Conservation (phyloP, 2,113 vertebrate species). For the Seriola rivoliana region DNA sequence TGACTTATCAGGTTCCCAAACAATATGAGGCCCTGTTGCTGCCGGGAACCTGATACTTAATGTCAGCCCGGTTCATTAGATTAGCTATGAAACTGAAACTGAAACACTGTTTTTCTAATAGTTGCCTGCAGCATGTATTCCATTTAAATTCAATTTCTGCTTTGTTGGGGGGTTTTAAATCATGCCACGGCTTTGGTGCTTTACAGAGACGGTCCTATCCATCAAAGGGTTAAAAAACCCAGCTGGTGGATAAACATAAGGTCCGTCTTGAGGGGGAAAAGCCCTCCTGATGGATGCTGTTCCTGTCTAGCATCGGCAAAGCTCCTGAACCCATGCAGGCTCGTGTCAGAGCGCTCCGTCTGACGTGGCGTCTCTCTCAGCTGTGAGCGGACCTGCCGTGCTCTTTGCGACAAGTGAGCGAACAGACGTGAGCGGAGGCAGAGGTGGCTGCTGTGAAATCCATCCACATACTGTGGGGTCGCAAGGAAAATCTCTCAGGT, state of each 20-base stretch:
- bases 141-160: slow-evolving; percentile 66
- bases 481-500: slow-evolving; percentile 47
- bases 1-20: slow-evolving; percentile 62
- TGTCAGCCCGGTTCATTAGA: slow-evolving; percentile 62
- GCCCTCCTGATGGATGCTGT: slow-evolving; percentile 29
- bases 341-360: background rate
- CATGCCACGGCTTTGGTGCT: slow-evolving; percentile 30
- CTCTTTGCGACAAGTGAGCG: slow-evolving; percentile 48
- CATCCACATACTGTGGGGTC: slow-evolving; percentile 3
- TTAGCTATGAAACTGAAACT: slow-evolving; percentile 68
- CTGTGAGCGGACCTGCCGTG: slow-evolving; percentile 1
- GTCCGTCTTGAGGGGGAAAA: slow-evolving; percentile 24
- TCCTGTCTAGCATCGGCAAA: background rate
- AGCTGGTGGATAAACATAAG: slow-evolving; percentile 45
- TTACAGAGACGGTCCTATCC: slow-evolving; percentile 35
- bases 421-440: slow-evolving; percentile 50
- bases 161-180: slow-evolving; percentile 50
- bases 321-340: background rate
- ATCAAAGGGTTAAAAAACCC: slow-evolving; percentile 25
- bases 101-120: slow-evolving; percentile 70
- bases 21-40: slow-evolving; percentile 51
- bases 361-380: slow-evolving; percentile 52
- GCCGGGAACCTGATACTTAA: slow-evolving; percentile 64
- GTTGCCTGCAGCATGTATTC: slow-evolving; percentile 54
- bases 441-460: slow-evolving; percentile 53